These are phyloP conservation scores for Labrus mixtus DNA, from an alignment of 2,113 vertebrate genomes.

Conservation along the genomic window DNA sequence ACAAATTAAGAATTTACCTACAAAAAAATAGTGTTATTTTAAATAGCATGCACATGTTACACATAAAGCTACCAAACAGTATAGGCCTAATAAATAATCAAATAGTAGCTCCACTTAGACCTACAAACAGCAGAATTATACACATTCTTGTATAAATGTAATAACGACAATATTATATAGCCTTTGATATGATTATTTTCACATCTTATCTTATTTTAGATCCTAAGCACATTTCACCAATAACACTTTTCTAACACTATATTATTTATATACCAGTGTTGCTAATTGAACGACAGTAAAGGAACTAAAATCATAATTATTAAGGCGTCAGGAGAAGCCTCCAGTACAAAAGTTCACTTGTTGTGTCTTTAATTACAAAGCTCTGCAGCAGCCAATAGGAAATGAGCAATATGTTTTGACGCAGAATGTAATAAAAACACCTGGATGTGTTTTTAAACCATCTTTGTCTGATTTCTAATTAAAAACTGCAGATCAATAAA, in stretches of 20 bases:
- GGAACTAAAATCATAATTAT: not conserved
- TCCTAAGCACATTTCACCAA: not conserved
- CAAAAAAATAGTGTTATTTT: not conserved
- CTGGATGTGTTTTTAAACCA: constrained; percentile 7
- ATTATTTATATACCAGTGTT: not conserved
- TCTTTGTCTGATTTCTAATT: constrained; percentile 23
- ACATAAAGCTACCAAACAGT: not conserved
- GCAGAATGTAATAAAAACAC: constrained; percentile 16
- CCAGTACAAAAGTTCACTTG: not conserved
- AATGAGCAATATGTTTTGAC: constrained; percentile 17
- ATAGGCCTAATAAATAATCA: not conserved
- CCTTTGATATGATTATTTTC: not conserved
- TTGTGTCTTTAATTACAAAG: constrained; percentile 13
- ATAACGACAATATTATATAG: not conserved
- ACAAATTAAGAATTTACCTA: not conserved
- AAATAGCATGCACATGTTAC: not conserved
- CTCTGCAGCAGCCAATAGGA: constrained; percentile 16
- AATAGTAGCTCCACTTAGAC: not conserved
- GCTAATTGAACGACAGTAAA: not conserved
- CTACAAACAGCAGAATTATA: not conserved
- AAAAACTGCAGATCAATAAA: constrained; percentile 26
- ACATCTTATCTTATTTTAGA: not conserved
- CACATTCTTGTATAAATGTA: not conserved
- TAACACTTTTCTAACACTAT: not conserved
- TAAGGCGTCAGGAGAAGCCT: constrained; percentile 15